Conservation (phyloP, 2,888 invertebrate species). For the Andrena trimmerana region DNA sequence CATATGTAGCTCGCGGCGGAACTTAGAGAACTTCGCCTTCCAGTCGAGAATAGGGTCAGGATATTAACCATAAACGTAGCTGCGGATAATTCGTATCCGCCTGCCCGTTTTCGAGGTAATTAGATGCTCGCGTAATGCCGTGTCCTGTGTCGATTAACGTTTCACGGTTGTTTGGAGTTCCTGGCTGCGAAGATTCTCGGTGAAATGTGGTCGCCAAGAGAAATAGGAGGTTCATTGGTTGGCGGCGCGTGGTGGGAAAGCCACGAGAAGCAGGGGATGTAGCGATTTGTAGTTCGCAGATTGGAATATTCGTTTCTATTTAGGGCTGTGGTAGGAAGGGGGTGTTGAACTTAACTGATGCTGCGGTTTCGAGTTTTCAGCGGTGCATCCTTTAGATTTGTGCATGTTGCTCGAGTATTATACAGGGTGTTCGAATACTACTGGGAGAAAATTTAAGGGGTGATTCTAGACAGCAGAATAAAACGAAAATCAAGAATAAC, state of each 20-base stretch:
- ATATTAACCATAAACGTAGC: slow-evolving; percentile 37
- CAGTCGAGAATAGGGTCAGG: slow-evolving; percentile 17
- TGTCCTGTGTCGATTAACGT: slow-evolving; percentile 16
- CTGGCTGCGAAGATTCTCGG: neutral
- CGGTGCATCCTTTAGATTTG: no score
- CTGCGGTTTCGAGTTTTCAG: no score
- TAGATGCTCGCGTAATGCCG: slow-evolving; percentile 23
- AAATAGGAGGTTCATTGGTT: neutral
- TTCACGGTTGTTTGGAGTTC: slow-evolving; percentile 6
- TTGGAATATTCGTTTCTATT: no score
- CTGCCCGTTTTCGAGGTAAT: slow-evolving; percentile 36
- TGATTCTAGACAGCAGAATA: no score
- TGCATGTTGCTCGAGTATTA: no score
- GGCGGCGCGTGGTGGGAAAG: neutral
- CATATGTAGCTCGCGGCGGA: neutral
- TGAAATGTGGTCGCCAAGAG: neutral
- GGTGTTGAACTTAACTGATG: no score
- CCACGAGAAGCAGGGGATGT: neutral
- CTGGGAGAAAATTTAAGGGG: no score
- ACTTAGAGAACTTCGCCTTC: slow-evolving; percentile 23
- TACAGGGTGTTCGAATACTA: no score
- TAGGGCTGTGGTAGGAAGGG: no score
- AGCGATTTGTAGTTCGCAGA: neutral
- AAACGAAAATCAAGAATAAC: no score
- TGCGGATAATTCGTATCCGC: slow-evolving; percentile 18